Base-by-base conservation (phyloP, 2,888 invertebrate species). In the Eupithecia inturbata region DNA sequence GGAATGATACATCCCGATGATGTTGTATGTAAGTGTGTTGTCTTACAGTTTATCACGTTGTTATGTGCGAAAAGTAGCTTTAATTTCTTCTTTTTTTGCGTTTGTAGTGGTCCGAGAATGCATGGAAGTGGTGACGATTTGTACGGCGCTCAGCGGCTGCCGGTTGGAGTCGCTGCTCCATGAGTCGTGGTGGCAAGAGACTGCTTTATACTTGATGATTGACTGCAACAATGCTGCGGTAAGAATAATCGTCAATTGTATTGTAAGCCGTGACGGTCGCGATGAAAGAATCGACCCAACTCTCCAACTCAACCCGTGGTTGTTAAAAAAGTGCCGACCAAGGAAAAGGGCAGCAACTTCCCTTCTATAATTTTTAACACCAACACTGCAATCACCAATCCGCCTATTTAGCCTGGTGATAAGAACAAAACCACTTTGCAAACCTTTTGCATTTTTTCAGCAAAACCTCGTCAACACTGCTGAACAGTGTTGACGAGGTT, bases 81-180 rank as follows among this genome's bases (percentile, higher is more conserved):
- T 22, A 16, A 19, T 22, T 39, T 16, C 26, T 41, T 72, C 1
- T 33, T 62, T 62, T 49, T 72, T 74, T 33, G 12, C 45, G 31
- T 68, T 95, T 86, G 68, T 91, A 93, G 97, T 98, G 85, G 98
- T 98, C 84, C 97, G 98, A 83, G 99, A 99, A 93, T 98, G 98
- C 67, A 95, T 99, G 88, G 99, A 99, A 93, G 97, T 98, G 77
- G 95, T 99, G 77, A 98, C 98, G 68, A 96, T 99, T 80, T 97
- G 98, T 80, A 96, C 99, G 87, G 97, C 98, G 67, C 92, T 99
- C 68, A 98, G 98, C 89, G 97, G 98, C n/a, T 96, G 96, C 71
- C 97, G 97, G 71, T 93, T 99, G 78, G 98, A 98, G 82, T 95
- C 96, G 39, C 93, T 99, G 36, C 96, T 97, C 78, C 96, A 96